These are phyloP conservation scores for Hydrolagus colliei DNA, from an alignment of 2,797 vertebrate species.

Conservation along the genomic window DNA sequence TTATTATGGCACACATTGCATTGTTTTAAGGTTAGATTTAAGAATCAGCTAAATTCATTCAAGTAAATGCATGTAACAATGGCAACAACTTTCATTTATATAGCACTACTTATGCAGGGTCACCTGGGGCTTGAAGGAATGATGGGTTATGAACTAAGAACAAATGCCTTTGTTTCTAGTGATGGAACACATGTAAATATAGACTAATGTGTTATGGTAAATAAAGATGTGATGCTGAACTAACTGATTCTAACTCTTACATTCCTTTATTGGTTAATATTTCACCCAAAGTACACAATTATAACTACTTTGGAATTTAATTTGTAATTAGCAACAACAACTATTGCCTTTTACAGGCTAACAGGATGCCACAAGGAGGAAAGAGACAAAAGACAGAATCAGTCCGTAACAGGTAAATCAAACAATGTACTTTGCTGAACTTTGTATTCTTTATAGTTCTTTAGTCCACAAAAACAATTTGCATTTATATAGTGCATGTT, in stretches of 20 bases:
- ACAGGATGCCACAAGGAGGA: background rate
- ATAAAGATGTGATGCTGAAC: background rate
- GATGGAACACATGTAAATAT: no score
- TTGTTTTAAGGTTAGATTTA: no score
- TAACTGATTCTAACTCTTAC: background rate
- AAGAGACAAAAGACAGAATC: conserved; percentile 6
- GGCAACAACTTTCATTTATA: no score
- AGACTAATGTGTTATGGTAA: no score
- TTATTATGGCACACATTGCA: no score
- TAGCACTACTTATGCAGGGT: no score
- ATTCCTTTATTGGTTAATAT: background rate
- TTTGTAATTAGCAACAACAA: background rate
- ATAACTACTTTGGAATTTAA: background rate
- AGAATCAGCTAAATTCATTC: no score
- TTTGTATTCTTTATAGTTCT: background rate
- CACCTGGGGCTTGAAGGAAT: no score
- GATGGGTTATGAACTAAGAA: no score
- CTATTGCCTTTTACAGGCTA: background rate
- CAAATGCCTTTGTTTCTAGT: no score
- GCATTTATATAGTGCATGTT: no score
- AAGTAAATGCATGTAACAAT: no score
- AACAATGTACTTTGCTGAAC: background rate
- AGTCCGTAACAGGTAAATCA: background rate
- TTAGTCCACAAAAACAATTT: background rate
- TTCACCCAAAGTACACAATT: background rate